Conservation (phyloP, 2,888 invertebrate genomes). For the Piscicola geometra region DNA sequence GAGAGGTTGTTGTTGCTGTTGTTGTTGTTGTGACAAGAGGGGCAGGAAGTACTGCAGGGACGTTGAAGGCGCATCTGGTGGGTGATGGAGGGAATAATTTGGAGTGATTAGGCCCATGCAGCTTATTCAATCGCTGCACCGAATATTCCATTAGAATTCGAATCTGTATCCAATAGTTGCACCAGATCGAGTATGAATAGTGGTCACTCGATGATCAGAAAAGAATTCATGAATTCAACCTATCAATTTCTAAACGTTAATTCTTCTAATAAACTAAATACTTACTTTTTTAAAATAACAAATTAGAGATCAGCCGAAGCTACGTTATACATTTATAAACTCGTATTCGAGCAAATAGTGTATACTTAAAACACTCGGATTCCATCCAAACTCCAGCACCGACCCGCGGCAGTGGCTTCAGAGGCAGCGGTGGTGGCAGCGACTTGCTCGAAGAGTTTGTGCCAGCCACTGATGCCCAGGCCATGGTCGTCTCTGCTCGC, state of each 20-base stretch:
- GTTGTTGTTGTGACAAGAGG: conserved; percentile 38
- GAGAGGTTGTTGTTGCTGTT: not conserved
- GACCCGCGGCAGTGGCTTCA: conserved; percentile 1
- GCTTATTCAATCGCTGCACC: not conserved
- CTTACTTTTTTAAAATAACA: not conserved
- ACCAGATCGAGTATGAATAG: too few relatives aligned
- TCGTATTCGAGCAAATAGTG: too few relatives aligned
- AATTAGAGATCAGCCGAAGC: conserved; percentile 40
- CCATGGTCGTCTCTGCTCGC: conserved; percentile 57
- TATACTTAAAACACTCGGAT: too few relatives aligned
- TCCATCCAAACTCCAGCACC: not conserved
- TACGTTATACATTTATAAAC: too few relatives aligned
- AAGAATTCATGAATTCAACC: too few relatives aligned
- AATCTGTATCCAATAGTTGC: too few relatives aligned
- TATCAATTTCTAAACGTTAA: not conserved
- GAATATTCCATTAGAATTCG: not conserved
- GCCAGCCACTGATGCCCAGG: conserved; percentile 29
- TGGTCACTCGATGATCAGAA: too few relatives aligned
- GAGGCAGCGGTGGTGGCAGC: conserved; percentile 12
- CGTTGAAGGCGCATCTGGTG: too few relatives aligned
- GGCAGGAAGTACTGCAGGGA: conserved; percentile 48
- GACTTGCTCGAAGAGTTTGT: not conserved
- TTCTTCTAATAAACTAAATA: not conserved
- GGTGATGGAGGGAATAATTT: not conserved
- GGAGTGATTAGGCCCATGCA: not conserved